phyloP scores from a whole-genome alignment of 2,797 vertebrate species.

The Catamblyrhynchus diadema region DNA sequence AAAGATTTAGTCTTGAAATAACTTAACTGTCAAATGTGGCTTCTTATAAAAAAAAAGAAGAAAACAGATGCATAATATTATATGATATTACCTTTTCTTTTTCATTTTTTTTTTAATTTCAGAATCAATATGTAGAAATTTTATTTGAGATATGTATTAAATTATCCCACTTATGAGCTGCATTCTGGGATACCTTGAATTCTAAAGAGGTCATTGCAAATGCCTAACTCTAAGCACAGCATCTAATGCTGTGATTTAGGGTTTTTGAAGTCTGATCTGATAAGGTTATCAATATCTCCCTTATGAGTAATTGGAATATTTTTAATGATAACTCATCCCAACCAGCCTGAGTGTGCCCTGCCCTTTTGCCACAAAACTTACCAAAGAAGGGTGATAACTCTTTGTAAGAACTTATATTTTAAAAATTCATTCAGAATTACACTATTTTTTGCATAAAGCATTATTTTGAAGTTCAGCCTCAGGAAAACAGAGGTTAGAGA shows the following conservation, averaged over 20 bases:
- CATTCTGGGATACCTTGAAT: background rate
- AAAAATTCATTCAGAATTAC: background rate
- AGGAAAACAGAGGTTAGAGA: background rate
- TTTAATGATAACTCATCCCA: background rate
- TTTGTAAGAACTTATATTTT: background rate
- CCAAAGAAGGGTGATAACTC: background rate
- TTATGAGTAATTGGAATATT: background rate
- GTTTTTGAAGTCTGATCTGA: background rate
- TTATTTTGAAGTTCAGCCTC: background rate
- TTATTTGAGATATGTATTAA: background rate
- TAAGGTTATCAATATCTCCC: background rate
- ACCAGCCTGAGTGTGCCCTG: accelerated
- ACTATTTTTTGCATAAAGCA: background rate
- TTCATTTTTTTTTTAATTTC: accelerated
- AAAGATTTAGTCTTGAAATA: background rate
- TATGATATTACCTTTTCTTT: accelerated
- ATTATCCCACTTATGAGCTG: background rate
- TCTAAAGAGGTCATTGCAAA: background rate
- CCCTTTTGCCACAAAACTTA: background rate
- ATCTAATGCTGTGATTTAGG: background rate
- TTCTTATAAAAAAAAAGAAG: background rate
- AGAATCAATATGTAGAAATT: background rate
- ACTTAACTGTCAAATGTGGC: background rate
- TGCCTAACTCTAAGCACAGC: background rate
- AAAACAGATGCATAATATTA: background rate